Evolutionary conservation across 1,140 invertebrate species (phyloP).

Genomic region (Neocloeon triangulifer): DNA sequence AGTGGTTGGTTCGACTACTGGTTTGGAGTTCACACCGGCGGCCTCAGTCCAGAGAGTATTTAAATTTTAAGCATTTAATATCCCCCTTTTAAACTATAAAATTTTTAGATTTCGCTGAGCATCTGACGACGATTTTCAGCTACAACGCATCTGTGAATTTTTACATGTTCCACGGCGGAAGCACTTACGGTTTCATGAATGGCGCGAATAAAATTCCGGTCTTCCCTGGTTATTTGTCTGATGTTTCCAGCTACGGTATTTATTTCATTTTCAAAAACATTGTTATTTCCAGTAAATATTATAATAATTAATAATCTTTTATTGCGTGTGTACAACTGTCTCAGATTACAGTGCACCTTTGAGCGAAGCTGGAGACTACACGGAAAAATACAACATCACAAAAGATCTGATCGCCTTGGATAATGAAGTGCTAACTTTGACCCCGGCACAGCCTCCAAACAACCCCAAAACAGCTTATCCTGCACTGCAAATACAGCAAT

Average conservation of each 20-base stretch:
- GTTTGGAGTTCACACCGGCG: too few species aligned
- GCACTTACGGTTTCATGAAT: constrained; percentile 42
- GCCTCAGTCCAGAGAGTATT: too few species aligned
- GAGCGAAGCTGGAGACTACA: constrained; percentile 24
- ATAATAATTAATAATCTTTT: too few species aligned
- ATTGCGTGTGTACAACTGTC: not conserved
- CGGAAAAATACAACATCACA: constrained; percentile 18
- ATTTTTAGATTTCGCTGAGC: constrained; percentile 15
- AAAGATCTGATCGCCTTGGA: constrained; percentile 15
- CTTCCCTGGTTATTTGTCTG: constrained; percentile 17
- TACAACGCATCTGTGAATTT: constrained; percentile 34
- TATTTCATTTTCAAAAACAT: too few species aligned
- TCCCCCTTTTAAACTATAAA: too few species aligned
- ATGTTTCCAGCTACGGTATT: constrained; percentile 31
- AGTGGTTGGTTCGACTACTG: constrained; percentile 41
- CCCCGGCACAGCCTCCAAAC: constrained; percentile 14
- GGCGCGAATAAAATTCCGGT: constrained; percentile 24
- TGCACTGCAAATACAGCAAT: constrained; percentile 10
- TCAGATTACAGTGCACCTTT: constrained; percentile 25
- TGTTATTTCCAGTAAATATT: too few species aligned
- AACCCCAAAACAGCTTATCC: constrained; percentile 14
- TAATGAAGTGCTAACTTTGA: constrained; percentile 16
- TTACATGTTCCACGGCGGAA: constrained; percentile 51
- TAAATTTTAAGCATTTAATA: too few species aligned
- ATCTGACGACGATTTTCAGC: constrained; percentile 18